Evolutionary conservation across 2,797 vertebrate species (phyloP).

Genomic region (Gila robusta): DNA sequence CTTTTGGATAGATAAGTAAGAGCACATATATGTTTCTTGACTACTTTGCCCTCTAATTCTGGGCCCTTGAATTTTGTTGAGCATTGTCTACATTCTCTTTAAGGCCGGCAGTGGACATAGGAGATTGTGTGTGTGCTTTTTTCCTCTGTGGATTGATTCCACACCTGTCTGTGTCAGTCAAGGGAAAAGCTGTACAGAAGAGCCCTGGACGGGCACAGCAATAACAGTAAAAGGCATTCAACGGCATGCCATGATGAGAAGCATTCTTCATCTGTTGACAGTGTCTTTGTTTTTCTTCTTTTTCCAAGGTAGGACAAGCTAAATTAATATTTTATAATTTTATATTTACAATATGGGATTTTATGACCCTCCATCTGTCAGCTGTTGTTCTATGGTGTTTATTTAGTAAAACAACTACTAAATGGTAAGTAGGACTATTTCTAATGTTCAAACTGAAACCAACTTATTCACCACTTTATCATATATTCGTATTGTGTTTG

Average conservation of each 20-base stretch:
- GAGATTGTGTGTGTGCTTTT: slow-evolving; percentile 64
- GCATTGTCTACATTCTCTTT: neutral
- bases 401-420: neutral
- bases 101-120: slow-evolving; percentile 35
- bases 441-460: neutral
- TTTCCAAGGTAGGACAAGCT: slow-evolving; percentile 51
- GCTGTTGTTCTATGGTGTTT: neutral
- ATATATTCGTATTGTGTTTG: neutral
- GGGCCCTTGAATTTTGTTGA: neutral
- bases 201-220: slow-evolving; percentile 49
- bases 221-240: slow-evolving; percentile 35
- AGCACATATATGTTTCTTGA: neutral
- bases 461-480: neutral
- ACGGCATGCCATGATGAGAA: slow-evolving; percentile 39
- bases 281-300: slow-evolving; percentile 41
- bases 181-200: neutral
- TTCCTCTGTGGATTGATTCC: slow-evolving; percentile 60
- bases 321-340: neutral
- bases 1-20: neutral
- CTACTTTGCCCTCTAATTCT: neutral
- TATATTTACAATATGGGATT: neutral
- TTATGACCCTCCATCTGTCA: neutral
- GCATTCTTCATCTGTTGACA: slow-evolving; percentile 13
- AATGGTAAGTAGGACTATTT: neutral
- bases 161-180: slow-evolving; percentile 75